Evolutionary conservation across 2,113 vertebrate genomes (phyloP).

Genomic region (Cyprinodon variegatus): DNA sequence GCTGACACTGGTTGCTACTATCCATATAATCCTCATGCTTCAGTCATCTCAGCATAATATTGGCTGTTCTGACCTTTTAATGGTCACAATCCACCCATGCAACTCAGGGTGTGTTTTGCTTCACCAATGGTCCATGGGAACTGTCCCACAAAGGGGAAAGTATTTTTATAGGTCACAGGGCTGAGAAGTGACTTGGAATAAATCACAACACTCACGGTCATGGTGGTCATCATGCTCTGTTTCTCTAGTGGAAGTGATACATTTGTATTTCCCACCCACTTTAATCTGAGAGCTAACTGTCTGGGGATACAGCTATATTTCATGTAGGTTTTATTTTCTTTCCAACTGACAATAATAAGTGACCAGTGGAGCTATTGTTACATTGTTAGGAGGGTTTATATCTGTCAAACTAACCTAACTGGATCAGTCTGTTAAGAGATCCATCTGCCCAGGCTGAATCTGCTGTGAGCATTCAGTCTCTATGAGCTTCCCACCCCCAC

Average conservation of each 20-base stretch:
- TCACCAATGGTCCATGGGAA: constrained; percentile 30
- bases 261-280: constrained; percentile 2
- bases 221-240: constrained; percentile 10
- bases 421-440: constrained; percentile 13
- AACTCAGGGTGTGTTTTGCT: constrained; percentile 37
- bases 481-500: constrained; percentile 6
- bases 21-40: constrained; percentile 60
- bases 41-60: constrained; percentile 70
- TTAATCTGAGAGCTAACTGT: background rate
- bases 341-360: constrained; percentile 1
- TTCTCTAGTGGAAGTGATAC: constrained; percentile 21
- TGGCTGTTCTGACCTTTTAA: constrained; percentile 57
- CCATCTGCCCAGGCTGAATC: constrained; percentile 16
- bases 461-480: constrained; percentile 18
- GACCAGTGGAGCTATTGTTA: constrained; percentile 2
- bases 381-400: background rate
- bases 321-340: background rate
- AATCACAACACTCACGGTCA: constrained; percentile 35
- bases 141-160: constrained; percentile 16
- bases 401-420: constrained; percentile 19
- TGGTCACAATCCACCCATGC: constrained; percentile 45
- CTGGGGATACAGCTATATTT: background rate
- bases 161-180: constrained; percentile 34
- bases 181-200: constrained; percentile 31
- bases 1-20: background rate